phyloP scores from a whole-genome alignment of 2,113 vertebrate species.

The Cryptotis parvus region DNA sequence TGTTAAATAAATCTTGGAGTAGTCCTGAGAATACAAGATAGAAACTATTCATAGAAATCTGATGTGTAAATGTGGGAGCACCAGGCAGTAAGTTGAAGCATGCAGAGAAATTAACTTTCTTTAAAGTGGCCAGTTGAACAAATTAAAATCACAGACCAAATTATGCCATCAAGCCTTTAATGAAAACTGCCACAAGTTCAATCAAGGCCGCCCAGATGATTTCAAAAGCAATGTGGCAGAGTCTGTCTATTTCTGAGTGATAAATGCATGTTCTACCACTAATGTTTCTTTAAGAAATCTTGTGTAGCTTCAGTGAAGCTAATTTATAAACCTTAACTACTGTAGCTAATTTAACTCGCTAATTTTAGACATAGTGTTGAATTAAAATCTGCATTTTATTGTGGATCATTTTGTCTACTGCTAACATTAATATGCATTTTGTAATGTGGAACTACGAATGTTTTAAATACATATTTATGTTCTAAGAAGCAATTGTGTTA shows the following conservation, averaged over 20 bases:
- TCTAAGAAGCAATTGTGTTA: conserved; percentile 38
- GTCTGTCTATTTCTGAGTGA: conserved; percentile 80
- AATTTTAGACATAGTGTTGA: conserved; percentile 74
- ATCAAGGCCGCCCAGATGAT: conserved; percentile 54
- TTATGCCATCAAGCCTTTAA: conserved; percentile 70
- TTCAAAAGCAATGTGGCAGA: conserved; percentile 72
- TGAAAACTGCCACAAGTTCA: conserved; percentile 68
- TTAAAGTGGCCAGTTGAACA: conserved; percentile 77
- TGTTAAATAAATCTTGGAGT: not conserved
- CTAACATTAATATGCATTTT: conserved; percentile 70
- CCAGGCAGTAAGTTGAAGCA: conserved; percentile 28
- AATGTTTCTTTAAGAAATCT: conserved; percentile 79
- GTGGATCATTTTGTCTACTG: conserved; percentile 64
- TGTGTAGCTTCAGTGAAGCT: conserved; percentile 72
- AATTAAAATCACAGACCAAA: conserved; percentile 76
- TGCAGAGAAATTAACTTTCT: conserved; percentile 69
- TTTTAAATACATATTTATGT: conserved; percentile 62
- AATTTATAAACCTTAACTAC: conserved; percentile 85
- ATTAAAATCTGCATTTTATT: conserved; percentile 74
- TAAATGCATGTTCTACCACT: conserved; percentile 69
- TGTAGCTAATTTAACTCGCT: conserved; percentile 80
- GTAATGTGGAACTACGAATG: conserved; percentile 44
- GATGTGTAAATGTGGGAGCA: not conserved
- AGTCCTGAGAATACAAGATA: not conserved
- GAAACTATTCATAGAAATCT: conserved; percentile 8